Conservation (phyloP, 2,113 vertebrate genomes). For the Diadophis punctatus region DNA sequence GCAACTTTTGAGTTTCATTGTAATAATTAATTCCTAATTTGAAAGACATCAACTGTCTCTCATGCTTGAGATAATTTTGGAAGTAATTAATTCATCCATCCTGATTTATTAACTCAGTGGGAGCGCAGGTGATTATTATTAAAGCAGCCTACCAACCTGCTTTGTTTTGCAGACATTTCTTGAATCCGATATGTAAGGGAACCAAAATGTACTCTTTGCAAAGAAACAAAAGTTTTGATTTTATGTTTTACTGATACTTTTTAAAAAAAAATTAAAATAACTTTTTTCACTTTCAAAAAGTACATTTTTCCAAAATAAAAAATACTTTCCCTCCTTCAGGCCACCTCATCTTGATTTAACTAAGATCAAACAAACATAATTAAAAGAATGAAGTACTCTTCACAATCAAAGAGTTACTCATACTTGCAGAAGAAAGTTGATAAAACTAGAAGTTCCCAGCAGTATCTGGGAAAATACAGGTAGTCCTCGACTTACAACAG, state of each 20-base stretch:
- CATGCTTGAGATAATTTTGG: conserved; percentile 28
- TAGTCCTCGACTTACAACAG: background rate
- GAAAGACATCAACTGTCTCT: conserved; percentile 20
- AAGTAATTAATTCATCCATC: conserved; percentile 27
- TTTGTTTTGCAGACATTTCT: background rate
- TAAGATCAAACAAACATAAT: background rate
- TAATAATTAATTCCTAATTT: conserved; percentile 27
- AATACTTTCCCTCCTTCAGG: background rate
- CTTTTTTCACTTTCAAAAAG: background rate
- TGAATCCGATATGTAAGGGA: background rate
- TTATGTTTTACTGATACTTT: background rate
- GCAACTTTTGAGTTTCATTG: conserved; percentile 1
- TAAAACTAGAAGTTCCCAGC: background rate
- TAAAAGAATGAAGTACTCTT: background rate
- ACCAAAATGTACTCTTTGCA: background rate
- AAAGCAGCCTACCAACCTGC: background rate
- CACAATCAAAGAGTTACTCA: background rate
- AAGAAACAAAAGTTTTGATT: background rate
- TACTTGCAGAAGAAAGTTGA: background rate
- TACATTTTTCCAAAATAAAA: background rate
- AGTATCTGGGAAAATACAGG: background rate
- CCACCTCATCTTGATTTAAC: background rate
- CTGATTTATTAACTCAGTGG: conserved; percentile 24
- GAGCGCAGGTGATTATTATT: conserved; percentile 22
- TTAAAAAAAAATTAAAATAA: background rate